Evolutionary conservation across 2,888 invertebrate species (phyloP), one percentile per base, ranked within the genome.

Genomic region (Craniophora ligustri): DNA sequence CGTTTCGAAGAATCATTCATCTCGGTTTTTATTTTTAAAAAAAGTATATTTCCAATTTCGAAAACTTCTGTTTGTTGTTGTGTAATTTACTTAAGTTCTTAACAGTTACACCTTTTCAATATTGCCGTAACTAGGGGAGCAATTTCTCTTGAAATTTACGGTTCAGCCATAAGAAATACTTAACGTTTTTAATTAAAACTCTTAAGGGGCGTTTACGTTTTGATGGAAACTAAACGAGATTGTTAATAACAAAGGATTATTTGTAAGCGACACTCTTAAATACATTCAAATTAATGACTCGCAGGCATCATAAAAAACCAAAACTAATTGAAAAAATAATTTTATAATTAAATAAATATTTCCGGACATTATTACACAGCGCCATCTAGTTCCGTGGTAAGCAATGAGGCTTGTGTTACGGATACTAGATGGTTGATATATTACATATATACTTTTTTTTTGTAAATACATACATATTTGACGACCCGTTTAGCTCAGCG

Each of bases 41-140:
- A 54, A 44, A 45, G 41, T 38, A 66, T 35, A 30, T 28, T 39
- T 34, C 76, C 75, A 73, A 72, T 67, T 79, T 76, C 62, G 53
- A 53, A 67, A 85, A 86, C 76, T 88, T 82, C 67, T 72, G 76
- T 82, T 85, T 84, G 82, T 81, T 86, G 76, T 79, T 76, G 67
- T 78, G 79, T 87, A 84, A 87, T 87, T 84, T 85, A 82, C 78
- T 84, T 79, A 79, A 79, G 75, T 81, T 79, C 75, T 78, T 79
- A 78, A 75, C 56, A 59, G 68, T 56, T 60, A 72, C 66, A 77
- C 79, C 76, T 81, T 81, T 82, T 79, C 76, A 79, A 75, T 81
- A 78, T 74, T 51, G 49, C 38, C 66, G 63, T 64, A 47, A 69
- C 56, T 75, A 50, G 48, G 42, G 42, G 40, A 36, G 56, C 56